A percentile compares a stretch with the other conserved stretches of the same genome.
phyloP scores from a whole-genome alignment of 2,888 invertebrate genomes.

The Emmelina monodactyla region DNA sequence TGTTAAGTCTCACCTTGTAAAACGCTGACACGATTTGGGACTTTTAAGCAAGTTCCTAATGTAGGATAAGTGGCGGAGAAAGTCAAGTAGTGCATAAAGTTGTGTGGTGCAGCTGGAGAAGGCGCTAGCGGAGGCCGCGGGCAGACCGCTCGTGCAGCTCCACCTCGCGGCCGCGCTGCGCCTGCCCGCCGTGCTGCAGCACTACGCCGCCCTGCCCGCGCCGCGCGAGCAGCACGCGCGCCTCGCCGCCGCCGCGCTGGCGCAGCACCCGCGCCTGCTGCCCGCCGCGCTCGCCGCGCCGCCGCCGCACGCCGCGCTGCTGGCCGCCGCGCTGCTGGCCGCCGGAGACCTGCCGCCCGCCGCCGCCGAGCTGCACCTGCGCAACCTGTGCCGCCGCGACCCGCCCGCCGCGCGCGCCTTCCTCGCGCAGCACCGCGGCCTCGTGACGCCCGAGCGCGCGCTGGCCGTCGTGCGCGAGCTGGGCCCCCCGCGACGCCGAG shows the following conservation, averaged over 20 bases:
- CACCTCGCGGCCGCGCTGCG: conserved; percentile 26
- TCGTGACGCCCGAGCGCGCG: conserved; percentile 48
- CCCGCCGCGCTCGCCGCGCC: conserved; percentile 12
- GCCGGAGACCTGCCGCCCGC: conserved; percentile 30
- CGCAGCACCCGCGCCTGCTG: background rate
- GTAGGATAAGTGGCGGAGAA: too few species aligned
- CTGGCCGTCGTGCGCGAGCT: conserved; percentile 31
- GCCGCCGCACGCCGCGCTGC: conserved; percentile 20
- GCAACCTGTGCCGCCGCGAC: conserved; percentile 29
- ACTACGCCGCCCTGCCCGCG: conserved; percentile 19
- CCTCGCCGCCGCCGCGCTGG: conserved; percentile 20
- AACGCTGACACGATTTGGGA: too few species aligned
- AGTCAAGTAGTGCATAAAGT: conserved; percentile 19
- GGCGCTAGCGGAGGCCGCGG: conserved; percentile 16
- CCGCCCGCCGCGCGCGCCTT: conserved; percentile 32
- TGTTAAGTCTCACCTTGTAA: too few species aligned
- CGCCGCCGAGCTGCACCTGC: conserved; percentile 33
- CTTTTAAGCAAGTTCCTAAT: too few species aligned
- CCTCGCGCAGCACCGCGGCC: conserved; percentile 31
- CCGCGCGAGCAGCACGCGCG: conserved; percentile 23
- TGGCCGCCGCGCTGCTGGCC: conserved; percentile 31
- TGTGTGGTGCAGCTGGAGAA: conserved; percentile 17
- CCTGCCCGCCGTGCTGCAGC: conserved; percentile 19
- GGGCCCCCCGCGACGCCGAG: conserved; percentile 35
- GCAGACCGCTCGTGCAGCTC: conserved; percentile 31